Conservation (phyloP, 2,113 vertebrate genomes). For the Hiodon alosoides region DNA sequence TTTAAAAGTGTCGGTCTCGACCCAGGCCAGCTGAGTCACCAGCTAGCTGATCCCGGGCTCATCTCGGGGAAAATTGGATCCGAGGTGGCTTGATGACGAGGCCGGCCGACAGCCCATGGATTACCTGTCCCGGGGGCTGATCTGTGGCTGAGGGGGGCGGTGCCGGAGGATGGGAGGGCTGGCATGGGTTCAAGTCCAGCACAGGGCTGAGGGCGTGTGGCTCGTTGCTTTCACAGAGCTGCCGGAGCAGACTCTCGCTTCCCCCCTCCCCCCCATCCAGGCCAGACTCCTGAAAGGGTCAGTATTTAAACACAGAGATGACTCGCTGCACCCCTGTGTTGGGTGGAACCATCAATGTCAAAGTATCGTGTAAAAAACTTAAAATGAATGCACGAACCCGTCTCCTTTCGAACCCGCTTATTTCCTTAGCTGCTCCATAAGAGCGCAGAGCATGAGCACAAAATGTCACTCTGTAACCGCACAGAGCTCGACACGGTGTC, state of each 20-base stretch:
- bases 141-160: constrained; percentile 61
- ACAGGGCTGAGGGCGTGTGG: not conserved
- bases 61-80: constrained; percentile 56
- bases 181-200: not conserved
- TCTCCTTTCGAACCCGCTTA: not conserved
- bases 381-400: not conserved
- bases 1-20: constrained; percentile 20
- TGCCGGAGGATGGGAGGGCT: not conserved
- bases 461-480: not conserved
- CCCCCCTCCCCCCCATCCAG: too few species aligned
- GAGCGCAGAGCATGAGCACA: not conserved
- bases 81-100: constrained; percentile 57
- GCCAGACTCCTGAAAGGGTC: too few species aligned
- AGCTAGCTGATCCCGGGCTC: constrained; percentile 42
- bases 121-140: constrained; percentile 67
- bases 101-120: constrained; percentile 65
- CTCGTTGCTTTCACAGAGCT: too few species aligned
- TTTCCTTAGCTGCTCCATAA: not conserved
- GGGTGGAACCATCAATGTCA: not conserved
- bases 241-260: not conserved
- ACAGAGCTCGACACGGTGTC: not conserved
- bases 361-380: not conserved
- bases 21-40: constrained; percentile 11
- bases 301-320: too few species aligned
- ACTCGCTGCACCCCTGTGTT: not conserved